Base-by-base conservation (phyloP, 2,888 invertebrate species). In the Drosophila subquinaria region DNA sequence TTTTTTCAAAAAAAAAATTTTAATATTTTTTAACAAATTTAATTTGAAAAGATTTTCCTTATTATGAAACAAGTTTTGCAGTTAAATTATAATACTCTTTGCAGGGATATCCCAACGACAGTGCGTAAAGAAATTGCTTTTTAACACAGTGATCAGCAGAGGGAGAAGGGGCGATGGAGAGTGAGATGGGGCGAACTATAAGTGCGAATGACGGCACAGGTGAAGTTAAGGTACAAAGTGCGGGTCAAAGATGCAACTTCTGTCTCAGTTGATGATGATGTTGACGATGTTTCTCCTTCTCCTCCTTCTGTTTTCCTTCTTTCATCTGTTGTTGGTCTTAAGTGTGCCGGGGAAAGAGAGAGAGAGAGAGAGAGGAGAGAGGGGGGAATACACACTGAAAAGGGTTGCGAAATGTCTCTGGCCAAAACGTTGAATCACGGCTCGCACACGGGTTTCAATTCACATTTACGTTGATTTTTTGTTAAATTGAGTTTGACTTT, bases 381-480 rank as follows among this genome's bases (percentile, higher is more conserved):
- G 43, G 30, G 47, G 2, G 3, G 23, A 23, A 4, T 3, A 23
- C 4, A 61, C 40, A n/a, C 11, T 3, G 20, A 38, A 56, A 27
- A 35, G 45, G 69, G 43, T 52, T 43, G 53, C 65, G 17, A 17
- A 30, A 13, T 60, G 35, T 50, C 51, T 62, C 65, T 68, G 63
- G 30, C 69, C 36, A 35, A 67, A 60, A 57, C 64, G 62, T 71
- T 77, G 81, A 73, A 67, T 76, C 77, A 71, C 70, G 81, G 66
- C 48, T 69, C 67, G 71, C 71, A 74, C 65, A 72, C 73, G 55
- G 73, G 88, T 76, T 84, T 83, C 83, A 83, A 83, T 83, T 87
- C 87, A 84, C 83, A 87, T 83, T 87, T 76, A 76, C 83, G 85
- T 84, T 87, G 85, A 84, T 84, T 83, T 83, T 87, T 87, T 83